A percentile compares a stretch with the other conserved stretches of the same genome.
These are phyloP conservation scores for Brienomyrus longianalis DNA, from an alignment of 2,113 vertebrate genomes.

Conservation along the genomic window DNA sequence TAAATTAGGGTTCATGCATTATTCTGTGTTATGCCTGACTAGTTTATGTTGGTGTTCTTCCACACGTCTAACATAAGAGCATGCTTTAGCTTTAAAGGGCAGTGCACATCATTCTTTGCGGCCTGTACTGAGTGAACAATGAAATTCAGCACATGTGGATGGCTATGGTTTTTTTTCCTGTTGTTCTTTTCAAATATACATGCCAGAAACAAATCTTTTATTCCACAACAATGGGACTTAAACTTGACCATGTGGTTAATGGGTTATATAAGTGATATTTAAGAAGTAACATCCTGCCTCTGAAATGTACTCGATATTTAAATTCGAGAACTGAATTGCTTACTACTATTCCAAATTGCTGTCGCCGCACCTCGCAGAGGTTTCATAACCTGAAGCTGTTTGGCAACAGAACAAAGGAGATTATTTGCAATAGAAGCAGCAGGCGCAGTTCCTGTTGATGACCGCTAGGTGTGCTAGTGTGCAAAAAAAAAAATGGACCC, in stretches of 20 bases:
- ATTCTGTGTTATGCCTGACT: constrained; percentile 57
- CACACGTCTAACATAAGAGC: constrained; percentile 44
- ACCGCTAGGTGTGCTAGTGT: constrained; percentile 13
- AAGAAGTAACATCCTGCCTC: neutral
- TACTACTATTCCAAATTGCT: neutral
- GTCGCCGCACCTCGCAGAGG: neutral
- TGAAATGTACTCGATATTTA: neutral
- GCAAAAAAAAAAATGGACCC: neutral
- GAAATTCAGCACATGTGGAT: constrained; percentile 56
- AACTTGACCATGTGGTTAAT: constrained; percentile 36
- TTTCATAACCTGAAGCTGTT: neutral
- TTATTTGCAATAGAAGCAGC: neutral
- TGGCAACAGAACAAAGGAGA: neutral
- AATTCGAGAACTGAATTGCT: neutral
- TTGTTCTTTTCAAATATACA: constrained; percentile 43
- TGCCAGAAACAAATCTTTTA: constrained; percentile 36
- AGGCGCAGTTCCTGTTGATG: neutral
- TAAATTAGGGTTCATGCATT: neutral
- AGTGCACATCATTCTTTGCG: constrained; percentile 37
- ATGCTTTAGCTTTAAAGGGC: neutral
- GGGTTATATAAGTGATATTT: constrained; percentile 30
- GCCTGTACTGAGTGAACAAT: constrained; percentile 45
- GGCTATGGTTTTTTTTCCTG: constrained; percentile 32
- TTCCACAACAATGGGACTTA: constrained; percentile 36
- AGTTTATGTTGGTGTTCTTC: constrained; percentile 47